Evolutionary conservation across 2,113 vertebrate species (phyloP).

Genomic region (Ailurus styani): DNA sequence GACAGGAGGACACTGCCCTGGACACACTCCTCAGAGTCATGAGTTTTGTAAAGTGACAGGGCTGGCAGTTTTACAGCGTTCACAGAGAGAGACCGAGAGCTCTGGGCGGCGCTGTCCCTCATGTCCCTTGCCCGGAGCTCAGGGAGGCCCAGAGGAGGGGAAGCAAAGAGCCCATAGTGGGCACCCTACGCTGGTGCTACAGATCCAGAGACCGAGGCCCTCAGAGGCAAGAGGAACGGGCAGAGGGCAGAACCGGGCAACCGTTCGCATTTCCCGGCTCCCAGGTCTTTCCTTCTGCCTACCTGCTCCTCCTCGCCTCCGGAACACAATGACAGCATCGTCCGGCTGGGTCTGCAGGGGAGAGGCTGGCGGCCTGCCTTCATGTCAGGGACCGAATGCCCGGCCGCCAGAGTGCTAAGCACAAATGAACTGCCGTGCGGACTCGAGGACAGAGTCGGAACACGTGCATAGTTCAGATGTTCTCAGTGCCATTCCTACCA

Average conservation of each 20-base stretch:
- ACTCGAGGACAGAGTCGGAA: neutral
- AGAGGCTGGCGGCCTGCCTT: neutral
- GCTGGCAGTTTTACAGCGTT: no score
- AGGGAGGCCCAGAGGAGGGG: neutral
- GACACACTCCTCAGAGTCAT: fast-evolving
- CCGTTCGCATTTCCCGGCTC: neutral
- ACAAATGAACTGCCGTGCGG: neutral
- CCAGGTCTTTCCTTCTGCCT: neutral
- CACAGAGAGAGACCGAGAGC: neutral
- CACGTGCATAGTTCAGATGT: neutral
- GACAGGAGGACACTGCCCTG: fast-evolving
- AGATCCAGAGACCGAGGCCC: no score
- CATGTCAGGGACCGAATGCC: fast-evolving
- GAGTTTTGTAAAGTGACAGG: neutral
- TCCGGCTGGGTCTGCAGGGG: fast-evolving
- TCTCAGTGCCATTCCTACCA: neutral
- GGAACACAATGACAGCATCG: neutral
- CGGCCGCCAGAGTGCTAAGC: neutral
- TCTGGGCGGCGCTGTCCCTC: neutral
- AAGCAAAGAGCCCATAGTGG: neutral
- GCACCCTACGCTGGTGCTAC: neutral
- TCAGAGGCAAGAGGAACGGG: neutral
- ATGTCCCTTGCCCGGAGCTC: neutral
- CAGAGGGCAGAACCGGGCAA: neutral
- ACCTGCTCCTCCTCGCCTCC: neutral